These are phyloP conservation scores for Cheilosia impressa DNA, from an alignment of 2,888 invertebrate species.

Conservation along the genomic window DNA sequence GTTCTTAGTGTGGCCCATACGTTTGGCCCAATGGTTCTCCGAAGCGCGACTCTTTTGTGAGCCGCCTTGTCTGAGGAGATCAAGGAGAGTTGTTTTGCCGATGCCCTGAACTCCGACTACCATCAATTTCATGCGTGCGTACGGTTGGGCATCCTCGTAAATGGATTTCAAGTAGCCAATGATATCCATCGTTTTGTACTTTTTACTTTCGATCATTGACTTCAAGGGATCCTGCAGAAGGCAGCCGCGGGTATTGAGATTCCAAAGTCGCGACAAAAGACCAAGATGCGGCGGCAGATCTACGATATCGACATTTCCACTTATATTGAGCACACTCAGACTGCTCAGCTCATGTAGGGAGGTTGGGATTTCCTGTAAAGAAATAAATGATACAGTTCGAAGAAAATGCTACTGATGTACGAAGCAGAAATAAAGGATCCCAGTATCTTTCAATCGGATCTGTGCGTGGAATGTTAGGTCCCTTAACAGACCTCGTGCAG, in stretches of 20 bases:
- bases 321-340: conserved; percentile 96
- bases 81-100: conserved; percentile 95
- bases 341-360: conserved; percentile 93
- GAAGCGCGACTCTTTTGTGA: conserved; percentile 86
- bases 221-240: conserved; percentile 93
- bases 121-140: conserved; percentile 98
- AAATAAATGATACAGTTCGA: background rate
- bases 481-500: too few species aligned
- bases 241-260: conserved; percentile 96
- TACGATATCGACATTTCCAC: conserved; percentile 88
- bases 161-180: conserved; percentile 95
- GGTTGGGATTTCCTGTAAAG: conserved; percentile 88
- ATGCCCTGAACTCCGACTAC: conserved; percentile 95
- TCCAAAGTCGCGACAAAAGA: conserved; percentile 96
- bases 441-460: too few species aligned
- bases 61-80: conserved; percentile 94
- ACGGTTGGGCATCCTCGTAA: conserved; percentile 94
- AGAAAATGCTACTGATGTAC: too few species aligned
- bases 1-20: conserved; percentile 95
- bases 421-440: too few species aligned
- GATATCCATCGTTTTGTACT: conserved; percentile 97
- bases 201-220: conserved; percentile 95
- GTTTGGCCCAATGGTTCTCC: conserved; percentile 95
- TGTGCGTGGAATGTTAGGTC: too few species aligned
- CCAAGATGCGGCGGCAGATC: conserved; percentile 98